Base-by-base conservation (phyloP, 2,888 invertebrate genomes). In the Beris chalybata region DNA sequence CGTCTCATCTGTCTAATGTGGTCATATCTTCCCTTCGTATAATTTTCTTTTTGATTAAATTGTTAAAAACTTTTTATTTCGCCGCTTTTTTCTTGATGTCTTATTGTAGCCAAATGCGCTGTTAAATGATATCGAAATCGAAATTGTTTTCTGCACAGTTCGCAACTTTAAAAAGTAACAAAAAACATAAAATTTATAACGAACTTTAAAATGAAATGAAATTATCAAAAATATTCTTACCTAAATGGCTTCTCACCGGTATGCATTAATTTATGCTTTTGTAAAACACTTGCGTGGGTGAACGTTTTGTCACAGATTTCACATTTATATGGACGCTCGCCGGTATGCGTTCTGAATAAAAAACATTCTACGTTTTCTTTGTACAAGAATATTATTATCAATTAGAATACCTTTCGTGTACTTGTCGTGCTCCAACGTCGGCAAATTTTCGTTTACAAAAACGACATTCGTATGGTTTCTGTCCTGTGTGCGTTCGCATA, bases 181-280 rank as follows among this genome's bases (percentile, higher is more conserved):
- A 5, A 31, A 29, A 7, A 15, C 15, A 11, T 2, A n/a, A 12
- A 38, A n/a, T 55, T 31, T 55, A 53, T 12, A 53, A 29, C 5
- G n/a, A 7, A 13, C 7, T 12, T 29, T 12, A n/a, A 11, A 15
- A 29, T 53, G 11, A 5, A 6, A 29, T 29, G 11, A 11, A 29
- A 13, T 6, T 53, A 15, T 5, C 7, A 6, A 30, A 12, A 22
- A 57, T n/a, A 47, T 43, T 67, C 70, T 69, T 74, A 78, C 74
- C 65, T 68, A 48, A 75, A 79, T 1, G 78, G 78, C 63, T 78
- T 80, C 68, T 80, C 80, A n/a, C 79, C 80, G 0, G 80, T 80
- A 64, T 80, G 80, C 2, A 76, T 79, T 67, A 77, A 72, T 59
- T 74, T 73, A 67, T 80, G 80, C 3, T 75, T 75, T 61, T 79